Conservation (phyloP, 2,888 invertebrate genomes). For the Gymnocheta viridis region DNA sequence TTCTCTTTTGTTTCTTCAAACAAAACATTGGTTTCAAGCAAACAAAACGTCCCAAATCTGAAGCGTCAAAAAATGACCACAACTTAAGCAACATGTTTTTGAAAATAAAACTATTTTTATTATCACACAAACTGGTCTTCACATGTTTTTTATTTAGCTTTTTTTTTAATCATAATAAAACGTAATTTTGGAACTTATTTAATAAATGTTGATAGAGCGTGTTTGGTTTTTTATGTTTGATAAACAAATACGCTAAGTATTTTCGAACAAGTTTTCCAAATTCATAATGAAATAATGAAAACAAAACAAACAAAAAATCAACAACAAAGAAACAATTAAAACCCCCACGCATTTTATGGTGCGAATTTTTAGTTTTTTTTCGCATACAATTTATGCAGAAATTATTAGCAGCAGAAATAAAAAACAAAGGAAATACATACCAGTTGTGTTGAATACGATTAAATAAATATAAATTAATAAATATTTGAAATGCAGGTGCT, state of each 20-base stretch:
- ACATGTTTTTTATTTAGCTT: background rate
- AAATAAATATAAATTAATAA: constrained; percentile 1
- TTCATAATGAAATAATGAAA: constrained; percentile 1
- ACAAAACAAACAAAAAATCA: background rate
- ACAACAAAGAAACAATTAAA: constrained; percentile 5
- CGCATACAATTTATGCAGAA: constrained; percentile 37
- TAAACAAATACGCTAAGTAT: background rate
- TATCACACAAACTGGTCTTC: background rate
- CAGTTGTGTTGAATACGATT: constrained; percentile 14
- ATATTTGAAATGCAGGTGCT: constrained; percentile 35
- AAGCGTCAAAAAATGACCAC: too few relatives aligned
- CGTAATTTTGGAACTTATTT: background rate
- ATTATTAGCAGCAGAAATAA: constrained; percentile 8
- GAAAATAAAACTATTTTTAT: background rate
- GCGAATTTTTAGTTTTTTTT: background rate
- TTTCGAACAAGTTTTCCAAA: background rate
- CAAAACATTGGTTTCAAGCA: too few relatives aligned
- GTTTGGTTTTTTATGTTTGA: background rate
- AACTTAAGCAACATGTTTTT: too few relatives aligned
- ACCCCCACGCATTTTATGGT: constrained; percentile 20
- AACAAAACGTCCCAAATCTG: too few relatives aligned
- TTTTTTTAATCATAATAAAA: background rate
- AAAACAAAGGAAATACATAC: constrained; percentile 46
- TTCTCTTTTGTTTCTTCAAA: too few relatives aligned
- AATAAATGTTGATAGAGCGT: background rate